Evolutionary conservation across 1,140 invertebrate genomes (phyloP).

Genomic region (Helicoverpa armigera): DNA sequence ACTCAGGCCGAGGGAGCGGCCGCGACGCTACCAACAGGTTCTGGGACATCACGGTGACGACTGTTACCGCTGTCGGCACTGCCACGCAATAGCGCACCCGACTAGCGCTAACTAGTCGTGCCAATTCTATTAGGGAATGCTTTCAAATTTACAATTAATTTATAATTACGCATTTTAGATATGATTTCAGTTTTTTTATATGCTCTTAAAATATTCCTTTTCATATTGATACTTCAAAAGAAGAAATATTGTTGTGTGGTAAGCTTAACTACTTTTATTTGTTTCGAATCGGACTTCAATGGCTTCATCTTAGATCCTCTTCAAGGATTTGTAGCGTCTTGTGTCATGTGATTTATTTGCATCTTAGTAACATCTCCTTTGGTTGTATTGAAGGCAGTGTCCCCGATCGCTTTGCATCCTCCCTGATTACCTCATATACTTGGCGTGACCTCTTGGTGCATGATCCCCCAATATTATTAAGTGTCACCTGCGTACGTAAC

Average conservation of each 20-base stretch:
- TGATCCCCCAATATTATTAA: conserved; percentile 68
- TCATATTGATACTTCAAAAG: conserved; percentile 66
- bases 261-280: conserved; percentile 68
- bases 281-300: conserved; percentile 62
- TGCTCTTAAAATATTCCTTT: conserved; percentile 59
- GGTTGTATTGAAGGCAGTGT: conserved; percentile 86
- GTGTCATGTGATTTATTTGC: conserved; percentile 75
- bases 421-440: conserved; percentile 81
- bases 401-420: conserved; percentile 86
- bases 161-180: conserved; percentile 63
- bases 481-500: conserved; percentile 57
- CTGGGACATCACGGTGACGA: conserved; percentile 77
- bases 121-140: conserved; percentile 69
- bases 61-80: conserved; percentile 59
- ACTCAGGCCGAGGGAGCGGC: conserved; percentile 85
- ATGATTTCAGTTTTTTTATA: conserved; percentile 64
- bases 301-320: conserved; percentile 66
- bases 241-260: conserved; percentile 66
- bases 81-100: conserved; percentile 18
- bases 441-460: conserved; percentile 87
- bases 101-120: conserved; percentile 66
- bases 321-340: conserved; percentile 70
- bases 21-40: conserved; percentile 81
- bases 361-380: conserved; percentile 80
- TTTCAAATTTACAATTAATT: conserved; percentile 69